phyloP scores from a whole-genome alignment of 2,888 invertebrate genomes.

The Kryphioiulus occultus region DNA sequence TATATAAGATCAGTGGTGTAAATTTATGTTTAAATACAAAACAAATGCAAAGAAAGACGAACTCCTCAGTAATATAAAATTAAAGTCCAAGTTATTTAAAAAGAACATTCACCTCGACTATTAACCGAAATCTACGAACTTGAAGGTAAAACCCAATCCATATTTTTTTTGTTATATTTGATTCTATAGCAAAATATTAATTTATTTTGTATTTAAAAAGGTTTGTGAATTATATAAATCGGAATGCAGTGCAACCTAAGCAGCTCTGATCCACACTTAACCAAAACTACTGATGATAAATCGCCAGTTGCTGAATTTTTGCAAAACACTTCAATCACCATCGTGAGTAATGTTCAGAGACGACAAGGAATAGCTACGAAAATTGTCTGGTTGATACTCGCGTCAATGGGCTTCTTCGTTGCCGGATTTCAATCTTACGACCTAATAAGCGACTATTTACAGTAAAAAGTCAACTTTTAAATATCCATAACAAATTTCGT shows the following conservation, averaged over 20 bases:
- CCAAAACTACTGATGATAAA: background rate
- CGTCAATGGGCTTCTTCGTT: background rate
- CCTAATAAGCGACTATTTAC: background rate
- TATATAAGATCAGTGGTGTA: background rate
- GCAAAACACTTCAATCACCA: constrained; percentile 8
- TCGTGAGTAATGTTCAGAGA: background rate
- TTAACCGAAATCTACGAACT: background rate
- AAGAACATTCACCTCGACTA: too few species aligned
- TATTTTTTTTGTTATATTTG: background rate
- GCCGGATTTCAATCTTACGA: background rate
- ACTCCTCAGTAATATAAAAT: too few species aligned
- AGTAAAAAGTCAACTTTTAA: too few species aligned
- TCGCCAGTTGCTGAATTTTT: background rate
- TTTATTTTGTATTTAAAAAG: background rate
- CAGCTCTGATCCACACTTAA: background rate
- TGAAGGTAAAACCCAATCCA: background rate
- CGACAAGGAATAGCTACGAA: background rate
- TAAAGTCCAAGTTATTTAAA: too few species aligned
- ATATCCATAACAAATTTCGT: too few species aligned
- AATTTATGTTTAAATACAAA: background rate
- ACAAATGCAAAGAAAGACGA: background rate
- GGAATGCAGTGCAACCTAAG: background rate
- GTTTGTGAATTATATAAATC: background rate
- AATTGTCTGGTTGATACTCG: background rate
- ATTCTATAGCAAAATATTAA: background rate